A percentile compares a stretch with the other conserved stretches of the same genome.
These are phyloP conservation scores for Anas platyrhynchos DNA, from an alignment of 2,113 vertebrate species.

Conservation along the genomic window DNA sequence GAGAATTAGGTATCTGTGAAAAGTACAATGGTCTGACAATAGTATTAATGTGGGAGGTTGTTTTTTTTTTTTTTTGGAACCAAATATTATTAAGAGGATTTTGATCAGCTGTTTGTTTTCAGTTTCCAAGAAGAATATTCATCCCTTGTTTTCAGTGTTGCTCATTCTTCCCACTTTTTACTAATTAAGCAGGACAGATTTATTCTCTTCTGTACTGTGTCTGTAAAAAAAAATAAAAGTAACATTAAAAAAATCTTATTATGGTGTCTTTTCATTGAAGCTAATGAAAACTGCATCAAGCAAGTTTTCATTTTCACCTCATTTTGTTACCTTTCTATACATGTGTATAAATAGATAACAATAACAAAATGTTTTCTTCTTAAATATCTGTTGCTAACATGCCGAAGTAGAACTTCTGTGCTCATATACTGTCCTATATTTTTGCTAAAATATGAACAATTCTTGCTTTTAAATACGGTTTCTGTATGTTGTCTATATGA, in stretches of 20 bases:
- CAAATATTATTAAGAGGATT: neutral
- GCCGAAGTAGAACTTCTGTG: neutral
- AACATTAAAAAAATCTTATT: neutral
- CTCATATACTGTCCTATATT: neutral
- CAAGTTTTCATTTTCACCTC: neutral
- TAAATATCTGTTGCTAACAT: neutral
- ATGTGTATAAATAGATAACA: neutral
- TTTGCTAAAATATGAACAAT: neutral
- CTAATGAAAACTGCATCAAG: neutral
- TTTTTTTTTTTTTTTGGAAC: neutral
- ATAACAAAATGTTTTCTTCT: neutral
- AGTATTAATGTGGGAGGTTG: neutral
- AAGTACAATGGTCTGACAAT: too few relatives aligned
- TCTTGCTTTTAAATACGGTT: neutral
- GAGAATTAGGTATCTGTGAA: neutral
- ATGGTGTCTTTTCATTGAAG: neutral
- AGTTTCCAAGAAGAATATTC: neutral
- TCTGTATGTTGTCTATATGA: neutral
- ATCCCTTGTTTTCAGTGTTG: neutral
- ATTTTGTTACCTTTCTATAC: neutral
- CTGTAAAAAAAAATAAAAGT: neutral
- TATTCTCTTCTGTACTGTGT: neutral
- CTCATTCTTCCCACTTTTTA: neutral
- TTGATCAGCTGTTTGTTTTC: neutral
- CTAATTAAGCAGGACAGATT: neutral